Base-by-base conservation (phyloP, 1,140 invertebrate species). In the Listronotus oregonensis region DNA sequence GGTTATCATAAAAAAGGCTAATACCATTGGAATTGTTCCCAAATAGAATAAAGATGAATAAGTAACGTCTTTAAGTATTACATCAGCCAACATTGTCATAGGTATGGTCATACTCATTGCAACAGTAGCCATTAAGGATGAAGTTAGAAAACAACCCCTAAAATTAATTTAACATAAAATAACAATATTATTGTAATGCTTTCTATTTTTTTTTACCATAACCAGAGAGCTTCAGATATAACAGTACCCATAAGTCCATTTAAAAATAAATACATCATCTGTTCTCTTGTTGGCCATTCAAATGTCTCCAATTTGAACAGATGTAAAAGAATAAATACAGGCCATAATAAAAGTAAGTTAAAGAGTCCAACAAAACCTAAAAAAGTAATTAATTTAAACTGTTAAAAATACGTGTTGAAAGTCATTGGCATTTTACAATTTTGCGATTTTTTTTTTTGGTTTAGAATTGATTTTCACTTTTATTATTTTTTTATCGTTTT, bases 191-290 rank as follows among this genome's bases (percentile, higher is more conserved):
- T 27, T n/a, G n/a, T n/a, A n/a, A n/a, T n/a, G n/a, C n/a, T n/a
- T n/a, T n/a, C n/a, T n/a, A 47, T 47, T 62, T 37, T 40, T 37
- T 51, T 64, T 66, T 82, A 94, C 92, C 93, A 95, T 32, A 96
- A 80, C 93, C 93, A 95, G 46, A 95, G 79, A 31, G 92, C 87
- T 82, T 95, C 91, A 6, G 91, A 91, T 8, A 95, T 77, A 55
- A 95, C 90, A 39, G 93, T 95, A 57, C 92, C 92, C 71, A 95
- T 82, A n/a, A 96, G 77, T 63, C 93, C 93, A 81, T 95, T 95
- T 32, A 94, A 78, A 58, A 93, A 80, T 66, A 96, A 80, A 75
- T 90, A 85, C 6, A 89, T 80, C 84, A 90, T 90, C 76, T 95
- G 92, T 58, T 88, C 84, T 66, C 84, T 83, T 67, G 84, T 87